Evolutionary conservation across 1,140 invertebrate species (phyloP), one percentile per base, ranked within the genome.

Genomic region (Oreohelix idahoensis): DNA sequence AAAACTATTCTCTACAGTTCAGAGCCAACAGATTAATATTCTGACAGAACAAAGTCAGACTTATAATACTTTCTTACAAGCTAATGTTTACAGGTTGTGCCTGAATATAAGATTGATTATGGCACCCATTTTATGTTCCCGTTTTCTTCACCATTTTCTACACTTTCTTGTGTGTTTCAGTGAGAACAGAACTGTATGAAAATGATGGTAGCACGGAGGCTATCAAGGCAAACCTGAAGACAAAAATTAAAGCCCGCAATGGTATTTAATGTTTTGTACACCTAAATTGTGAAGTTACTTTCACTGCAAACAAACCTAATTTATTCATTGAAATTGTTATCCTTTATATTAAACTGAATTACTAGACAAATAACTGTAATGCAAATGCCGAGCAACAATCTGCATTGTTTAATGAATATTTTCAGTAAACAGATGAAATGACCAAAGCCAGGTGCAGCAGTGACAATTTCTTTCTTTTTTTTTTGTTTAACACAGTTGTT

Each of bases 141-240:
- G 35, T 13, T 36, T 5, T 74, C 5, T 11, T 5, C 13, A 36
- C 36, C 8, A 10, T 38, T 36, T 76, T 51, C 29, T 45, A 11
- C 29, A 49, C 39, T 51, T 32, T 76, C 13, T 49, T 49, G 8
- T 78, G n/a, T 20, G 13, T 69, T 38, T 23, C 29, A 69, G 78
- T 70, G 66, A 69, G 36, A 42, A 26, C 38, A 45, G 63, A 69
- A 20, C 1, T 15, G 39, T 45, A 42, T 66, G 78, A 70, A 11
- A 70, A 35, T 45, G 63, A 66, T 13, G 63, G 23, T 5, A 69
- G 36, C 29, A 79, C 39, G 17, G 78, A 79, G 8, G 20, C 78
- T n/a, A 70, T 79, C 35, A 79, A 79, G 53, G 78, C 78, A 39
- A 79, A 45, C 66, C 39, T 79, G 58, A 79, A 79, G 32, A 38